A percentile compares a stretch with the other conserved stretches of the same genome.
Evolutionary conservation across 2,797 vertebrate species (phyloP).

Genomic region (Pterois miles): DNA sequence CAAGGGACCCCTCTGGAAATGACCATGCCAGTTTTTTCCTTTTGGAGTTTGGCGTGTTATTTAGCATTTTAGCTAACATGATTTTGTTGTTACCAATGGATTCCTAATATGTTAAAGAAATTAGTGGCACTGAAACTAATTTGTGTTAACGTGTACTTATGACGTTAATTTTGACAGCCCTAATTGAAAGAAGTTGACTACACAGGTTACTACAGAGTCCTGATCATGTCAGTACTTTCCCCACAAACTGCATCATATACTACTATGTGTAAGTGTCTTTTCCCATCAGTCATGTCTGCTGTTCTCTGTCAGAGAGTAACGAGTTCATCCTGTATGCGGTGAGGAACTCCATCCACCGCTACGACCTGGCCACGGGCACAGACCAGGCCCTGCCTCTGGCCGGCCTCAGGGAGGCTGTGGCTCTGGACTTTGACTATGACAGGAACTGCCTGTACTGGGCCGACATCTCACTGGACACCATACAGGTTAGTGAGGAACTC

Average conservation of each 20-base stretch:
- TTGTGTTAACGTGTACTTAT: too few species aligned
- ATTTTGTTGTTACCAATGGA: too few species aligned
- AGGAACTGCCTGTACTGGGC: conserved; percentile 99
- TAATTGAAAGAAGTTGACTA: too few species aligned
- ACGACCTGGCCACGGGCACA: conserved; percentile 91
- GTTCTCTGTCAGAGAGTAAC: conserved; percentile 90
- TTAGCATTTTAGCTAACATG: too few species aligned
- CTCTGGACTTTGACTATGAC: conserved; percentile 96
- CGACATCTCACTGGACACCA: conserved; percentile 93
- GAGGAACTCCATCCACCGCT: conserved; percentile 94
- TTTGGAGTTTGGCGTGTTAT: too few species aligned
- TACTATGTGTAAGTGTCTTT: neutral
- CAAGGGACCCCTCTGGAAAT: too few species aligned
- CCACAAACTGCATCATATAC: neutral
- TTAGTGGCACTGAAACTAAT: too few species aligned
- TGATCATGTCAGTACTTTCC: neutral
- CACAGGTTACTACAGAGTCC: neutral
- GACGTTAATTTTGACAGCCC: too few species aligned
- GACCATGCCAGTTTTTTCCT: too few species aligned
- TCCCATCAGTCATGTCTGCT: neutral
- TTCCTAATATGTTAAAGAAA: too few species aligned
- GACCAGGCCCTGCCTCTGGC: conserved; percentile 91
- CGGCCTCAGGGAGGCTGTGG: conserved; percentile 91
- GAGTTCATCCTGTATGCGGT: conserved; percentile 97
- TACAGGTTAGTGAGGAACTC: conserved; percentile 85